Base-by-base conservation (phyloP, 2,888 invertebrate genomes). In the Yponomeuta malinellus region DNA sequence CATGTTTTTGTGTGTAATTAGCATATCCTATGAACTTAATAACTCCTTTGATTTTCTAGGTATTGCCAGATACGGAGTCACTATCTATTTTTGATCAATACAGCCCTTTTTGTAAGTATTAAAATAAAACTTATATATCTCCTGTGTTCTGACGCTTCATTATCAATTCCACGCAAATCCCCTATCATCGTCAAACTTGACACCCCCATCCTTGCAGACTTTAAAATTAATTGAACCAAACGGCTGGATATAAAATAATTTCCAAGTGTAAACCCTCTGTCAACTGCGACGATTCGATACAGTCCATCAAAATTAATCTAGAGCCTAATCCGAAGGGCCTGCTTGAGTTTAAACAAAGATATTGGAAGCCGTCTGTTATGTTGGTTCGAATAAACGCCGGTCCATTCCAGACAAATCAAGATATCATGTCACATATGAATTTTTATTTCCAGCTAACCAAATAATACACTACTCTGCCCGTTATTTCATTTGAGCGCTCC, bases 301-400 rank as follows among this genome's bases (percentile, higher is more conserved):
- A 88, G 91, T 90, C 89, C 86, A 90, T 90, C 91, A 90, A 87
- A 89, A 90, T 91, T 91, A 90, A 90, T 92, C 88, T 89, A 88
- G 43, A 43, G 84, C 88, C 85, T 86, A 88, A 90, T 89, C 87
- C 89, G 73, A 73, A 75, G 78, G 81, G 76, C 85, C 83, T 88
- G 87, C 86, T 88, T 82, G 81, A 90, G 86, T 88, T 90, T 84
- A 86, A 86, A 89, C 89, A 89, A 89, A 87, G 89, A 89, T 88
- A 89, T 88, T 86, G 87, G 82, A 83, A 87, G 89, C 85, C 85
- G 84, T 85, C 84, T 85, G 86, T 84, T 83, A 83, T 84, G 83
- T 83, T 78, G 65, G 65, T 65, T 77, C 76, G 77, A 59, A 59
- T 59, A 15, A 12, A 15, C 52, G 52, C 52, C 52, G 52, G 52